These are phyloP conservation scores for Xiphophorus hellerii DNA, from an alignment of 2,113 vertebrate genomes.

Conservation along the genomic window DNA sequence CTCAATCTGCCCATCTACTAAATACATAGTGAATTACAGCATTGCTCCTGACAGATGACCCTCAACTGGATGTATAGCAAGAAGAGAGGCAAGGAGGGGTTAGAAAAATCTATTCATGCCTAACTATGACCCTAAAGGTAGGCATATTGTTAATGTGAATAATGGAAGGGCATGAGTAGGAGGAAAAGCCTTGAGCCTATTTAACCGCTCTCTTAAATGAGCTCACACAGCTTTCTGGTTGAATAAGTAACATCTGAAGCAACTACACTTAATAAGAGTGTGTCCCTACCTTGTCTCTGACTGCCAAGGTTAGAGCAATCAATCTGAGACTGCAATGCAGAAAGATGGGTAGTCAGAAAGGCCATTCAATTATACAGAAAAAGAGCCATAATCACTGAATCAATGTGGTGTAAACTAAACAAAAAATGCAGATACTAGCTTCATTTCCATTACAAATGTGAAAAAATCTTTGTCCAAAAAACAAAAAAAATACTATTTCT, in stretches of 20 bases:
- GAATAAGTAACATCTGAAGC: conserved; percentile 50
- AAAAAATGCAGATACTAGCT: too few species aligned
- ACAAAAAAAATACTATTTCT: too few species aligned
- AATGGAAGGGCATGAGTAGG: not conserved
- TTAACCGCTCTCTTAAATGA: conserved; percentile 14
- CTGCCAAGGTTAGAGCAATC: conserved; percentile 60
- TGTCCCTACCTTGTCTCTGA: conserved; percentile 25
- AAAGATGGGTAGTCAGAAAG: conserved; percentile 23
- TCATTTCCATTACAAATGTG: too few species aligned
- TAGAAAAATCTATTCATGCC: not conserved
- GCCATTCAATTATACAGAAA: conserved; percentile 28
- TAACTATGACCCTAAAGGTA: conserved; percentile 19
- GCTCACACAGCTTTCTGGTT: conserved; percentile 26
- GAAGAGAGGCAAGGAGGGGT: not conserved
- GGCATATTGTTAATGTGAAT: conserved; percentile 24
- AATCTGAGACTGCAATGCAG: conserved; percentile 36
- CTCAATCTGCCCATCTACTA: not conserved
- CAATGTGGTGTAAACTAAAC: not conserved
- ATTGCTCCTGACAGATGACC: not conserved
- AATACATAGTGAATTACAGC: not conserved
- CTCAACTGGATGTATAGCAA: not conserved
- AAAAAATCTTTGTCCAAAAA: too few species aligned
- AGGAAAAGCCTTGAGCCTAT: conserved; percentile 31
- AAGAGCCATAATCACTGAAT: conserved; percentile 4
- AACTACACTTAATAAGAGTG: conserved; percentile 46